Base-by-base conservation (phyloP, 2,888 invertebrate genomes). In the Cenopis cana region DNA sequence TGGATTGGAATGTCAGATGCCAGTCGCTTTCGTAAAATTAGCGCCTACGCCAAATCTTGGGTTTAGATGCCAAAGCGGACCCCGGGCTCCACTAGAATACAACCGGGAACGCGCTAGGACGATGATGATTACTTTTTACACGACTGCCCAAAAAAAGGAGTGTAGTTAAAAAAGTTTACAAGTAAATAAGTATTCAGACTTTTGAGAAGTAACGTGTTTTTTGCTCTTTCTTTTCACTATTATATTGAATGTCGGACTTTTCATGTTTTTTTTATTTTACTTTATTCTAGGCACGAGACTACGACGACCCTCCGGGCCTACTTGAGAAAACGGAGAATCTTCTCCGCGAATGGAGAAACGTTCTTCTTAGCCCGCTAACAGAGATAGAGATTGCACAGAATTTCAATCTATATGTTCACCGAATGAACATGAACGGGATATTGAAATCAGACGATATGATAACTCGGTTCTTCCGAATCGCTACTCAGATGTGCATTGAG, bases 371-470 rank as follows among this genome's bases (percentile, higher is more conserved):
- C 18, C 96, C 97, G 5, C 94, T 96, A 17, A 95, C 96, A 2
- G 96, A 97, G 64, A 95, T 97, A 54, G 98, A 98, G 83, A 95
- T 97, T 0, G 96, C 96, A 0, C 98, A 98, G 88, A 98, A 98
- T 52, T 99, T 99, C 89, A 96, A 97, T 75, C 93, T 97, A 77
- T 99, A 99, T 89, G 98, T 99, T 4, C 98, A 98, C 82, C 97
- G 98, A 89, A 98, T 99, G 98, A 99, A 99, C 87, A 95, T 97
- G 88, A 81, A 90, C 56, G 92, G 99, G 5, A 98, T 99, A 73
- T 93, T 99, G 66, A 99, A 99, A 89, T 98, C 99, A 0, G 99
- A 99, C 85, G 99, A 99, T 84, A 94, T 99, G 82, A 99, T 99
- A 74, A 98, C 99, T 0, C 94, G 99, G 71, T 99, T 99, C 94